These are phyloP conservation scores for Ditula angustiorana DNA, from an alignment of 2,888 invertebrate species.

Conservation along the genomic window DNA sequence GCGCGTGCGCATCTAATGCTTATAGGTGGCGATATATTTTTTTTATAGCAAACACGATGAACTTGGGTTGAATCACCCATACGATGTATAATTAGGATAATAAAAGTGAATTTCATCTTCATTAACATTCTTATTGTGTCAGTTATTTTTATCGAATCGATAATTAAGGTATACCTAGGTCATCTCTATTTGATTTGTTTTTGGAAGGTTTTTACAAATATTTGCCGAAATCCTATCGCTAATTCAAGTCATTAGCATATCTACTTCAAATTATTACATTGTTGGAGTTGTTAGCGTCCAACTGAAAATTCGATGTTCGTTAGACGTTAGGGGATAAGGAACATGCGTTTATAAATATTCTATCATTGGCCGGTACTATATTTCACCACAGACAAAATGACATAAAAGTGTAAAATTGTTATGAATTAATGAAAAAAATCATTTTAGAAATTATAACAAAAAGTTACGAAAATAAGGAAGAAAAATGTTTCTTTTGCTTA, in stretches of 20 bases:
- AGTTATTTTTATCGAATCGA: background rate
- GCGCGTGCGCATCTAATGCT: background rate
- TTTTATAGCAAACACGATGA: background rate
- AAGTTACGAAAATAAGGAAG: no score
- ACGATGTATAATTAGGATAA: background rate
- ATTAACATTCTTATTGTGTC: background rate
- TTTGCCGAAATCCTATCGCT: background rate
- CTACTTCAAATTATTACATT: no score
- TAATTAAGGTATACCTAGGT: background rate
- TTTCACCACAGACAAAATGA: no score
- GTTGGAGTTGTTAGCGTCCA: background rate
- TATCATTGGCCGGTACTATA: no score
- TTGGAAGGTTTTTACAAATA: background rate
- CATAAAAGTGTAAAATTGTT: no score
- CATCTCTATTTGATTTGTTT: background rate
- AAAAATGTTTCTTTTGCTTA: no score
- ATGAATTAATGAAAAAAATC: no score
- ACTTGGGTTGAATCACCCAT: background rate
- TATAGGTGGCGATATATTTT: background rate
- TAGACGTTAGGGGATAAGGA: no score
- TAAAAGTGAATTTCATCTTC: slow-evolving; percentile 8
- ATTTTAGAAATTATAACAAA: no score
- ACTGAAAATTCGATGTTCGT: no score
- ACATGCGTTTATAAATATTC: no score
- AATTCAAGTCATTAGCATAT: background rate